These are phyloP conservation scores for Styela clava DNA, from an alignment of 23 tunicate genomes.

Conservation along the genomic window DNA sequence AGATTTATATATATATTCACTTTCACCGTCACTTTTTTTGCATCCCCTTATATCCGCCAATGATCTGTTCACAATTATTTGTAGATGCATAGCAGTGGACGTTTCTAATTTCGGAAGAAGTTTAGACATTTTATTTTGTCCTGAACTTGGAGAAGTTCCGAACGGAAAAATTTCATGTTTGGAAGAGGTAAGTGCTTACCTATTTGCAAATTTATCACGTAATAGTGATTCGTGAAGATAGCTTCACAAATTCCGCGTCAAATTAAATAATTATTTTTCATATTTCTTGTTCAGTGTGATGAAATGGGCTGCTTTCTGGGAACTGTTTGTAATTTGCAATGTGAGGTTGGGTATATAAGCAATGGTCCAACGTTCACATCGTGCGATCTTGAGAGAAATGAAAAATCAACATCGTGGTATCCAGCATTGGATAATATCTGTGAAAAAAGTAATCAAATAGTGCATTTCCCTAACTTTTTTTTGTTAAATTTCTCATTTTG, in stretches of 20 bases:
- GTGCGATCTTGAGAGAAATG: neutral
- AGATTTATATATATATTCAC: no score
- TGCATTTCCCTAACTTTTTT: no score
- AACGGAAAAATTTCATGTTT: neutral
- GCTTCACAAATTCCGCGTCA: no score
- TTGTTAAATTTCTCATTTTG: no score
- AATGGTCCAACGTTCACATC: neutral
- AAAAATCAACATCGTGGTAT: neutral
- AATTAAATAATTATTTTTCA: no score
- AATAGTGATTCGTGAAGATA: no score
- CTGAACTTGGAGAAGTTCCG: neutral
- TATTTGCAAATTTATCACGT: no score
- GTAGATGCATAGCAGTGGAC: neutral
- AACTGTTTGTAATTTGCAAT: constrained; percentile 2
- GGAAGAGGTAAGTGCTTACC: neutral
- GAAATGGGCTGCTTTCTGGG: neutral
- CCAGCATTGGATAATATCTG: neutral
- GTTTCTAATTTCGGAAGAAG: neutral
- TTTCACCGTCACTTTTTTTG: no score
- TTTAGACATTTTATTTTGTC: neutral
- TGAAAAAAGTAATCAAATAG: neutral
- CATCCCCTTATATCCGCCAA: no score
- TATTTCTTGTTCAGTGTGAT: neutral
- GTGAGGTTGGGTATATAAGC: constrained; percentile 4
- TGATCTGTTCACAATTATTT: no score